Percentiles rank a stretch among this genome's conserved stretches.
Conservation (phyloP, 2,797 vertebrate species). For the Coranthus polyacanthus region DNA sequence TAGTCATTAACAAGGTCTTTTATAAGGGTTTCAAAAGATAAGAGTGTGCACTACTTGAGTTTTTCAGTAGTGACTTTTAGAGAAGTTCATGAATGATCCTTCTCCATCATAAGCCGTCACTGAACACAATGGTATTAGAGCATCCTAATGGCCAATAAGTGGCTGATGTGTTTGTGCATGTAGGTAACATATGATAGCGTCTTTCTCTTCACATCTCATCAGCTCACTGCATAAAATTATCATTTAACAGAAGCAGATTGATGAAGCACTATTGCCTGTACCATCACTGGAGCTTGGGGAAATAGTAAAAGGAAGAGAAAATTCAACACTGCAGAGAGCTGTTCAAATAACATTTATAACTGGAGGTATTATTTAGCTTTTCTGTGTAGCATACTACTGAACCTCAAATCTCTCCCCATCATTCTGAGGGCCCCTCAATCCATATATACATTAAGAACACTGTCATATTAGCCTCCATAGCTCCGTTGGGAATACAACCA, state of each 20-base stretch:
- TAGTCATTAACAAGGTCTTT: too few relatives aligned
- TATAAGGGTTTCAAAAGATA: constrained; percentile 8
- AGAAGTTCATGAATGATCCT: constrained; percentile 44
- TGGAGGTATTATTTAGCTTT: constrained; percentile 29
- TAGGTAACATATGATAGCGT: constrained; percentile 69
- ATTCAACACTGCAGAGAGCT: constrained; percentile 56
- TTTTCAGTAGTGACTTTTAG: constrained; percentile 22
- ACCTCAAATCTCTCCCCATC: constrained; percentile 11
- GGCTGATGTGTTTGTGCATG: constrained; percentile 52
- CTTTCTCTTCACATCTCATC: constrained; percentile 71
- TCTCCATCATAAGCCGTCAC: constrained; percentile 35
- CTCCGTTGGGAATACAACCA: constrained; percentile 59
- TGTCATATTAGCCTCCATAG: constrained; percentile 65
- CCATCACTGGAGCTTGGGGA: constrained; percentile 31
- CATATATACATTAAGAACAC: constrained; percentile 62
- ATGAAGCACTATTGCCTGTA: constrained; percentile 36
- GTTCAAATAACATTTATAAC: constrained; percentile 59
- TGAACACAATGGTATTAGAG: constrained; percentile 43
- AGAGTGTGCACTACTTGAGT: neutral
- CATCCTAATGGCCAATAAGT: constrained; percentile 60
- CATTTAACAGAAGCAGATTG: constrained; percentile 61
- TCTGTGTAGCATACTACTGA: constrained; percentile 25
- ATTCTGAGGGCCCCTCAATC: constrained; percentile 58
- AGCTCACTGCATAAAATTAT: constrained; percentile 75
- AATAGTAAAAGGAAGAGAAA: constrained; percentile 44